Percentiles rank a stretch among this genome's conserved stretches.
Conservation (phyloP, 2,797 vertebrate genomes). For the Petrocephalus sullivani region DNA sequence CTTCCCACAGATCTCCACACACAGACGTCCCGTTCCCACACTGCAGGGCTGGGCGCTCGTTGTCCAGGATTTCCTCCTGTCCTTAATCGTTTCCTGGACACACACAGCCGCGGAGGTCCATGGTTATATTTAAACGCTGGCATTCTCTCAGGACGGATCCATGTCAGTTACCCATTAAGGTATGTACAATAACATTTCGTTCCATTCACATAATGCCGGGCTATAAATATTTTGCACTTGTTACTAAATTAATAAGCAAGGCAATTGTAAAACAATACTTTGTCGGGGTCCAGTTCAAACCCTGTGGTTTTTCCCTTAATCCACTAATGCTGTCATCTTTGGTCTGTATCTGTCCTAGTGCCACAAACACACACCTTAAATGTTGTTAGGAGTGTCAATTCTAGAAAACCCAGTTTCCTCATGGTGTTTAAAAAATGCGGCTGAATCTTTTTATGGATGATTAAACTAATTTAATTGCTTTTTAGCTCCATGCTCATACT, state of each 20-base stretch:
- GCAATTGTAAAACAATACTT: neutral
- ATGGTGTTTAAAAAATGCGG: neutral
- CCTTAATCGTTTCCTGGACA: slow-evolving; percentile 68
- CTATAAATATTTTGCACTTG: neutral
- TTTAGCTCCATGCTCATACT: neutral
- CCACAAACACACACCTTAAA: neutral
- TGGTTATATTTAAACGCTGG: slow-evolving; percentile 46
- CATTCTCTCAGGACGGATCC: neutral
- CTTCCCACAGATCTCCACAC: slow-evolving; percentile 64
- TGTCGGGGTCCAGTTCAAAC: neutral
- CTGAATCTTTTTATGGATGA: neutral
- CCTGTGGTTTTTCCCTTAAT: neutral
- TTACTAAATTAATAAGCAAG: neutral
- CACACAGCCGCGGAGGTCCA: slow-evolving; percentile 58
- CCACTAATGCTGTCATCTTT: neutral
- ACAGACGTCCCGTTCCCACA: slow-evolving; percentile 53
- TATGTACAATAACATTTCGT: slow-evolving; percentile 4
- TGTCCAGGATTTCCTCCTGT: slow-evolving; percentile 95
- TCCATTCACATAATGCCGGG: neutral
- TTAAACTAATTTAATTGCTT: neutral
- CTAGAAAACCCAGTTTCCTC: neutral
- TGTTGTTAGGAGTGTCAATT: neutral
- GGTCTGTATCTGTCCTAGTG: neutral
- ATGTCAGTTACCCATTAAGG: slow-evolving; percentile 7
- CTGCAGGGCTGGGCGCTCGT: slow-evolving; percentile 52